Evolutionary conservation across 2,113 vertebrate species (phyloP).

Genomic region (Hydropotes inermis): DNA sequence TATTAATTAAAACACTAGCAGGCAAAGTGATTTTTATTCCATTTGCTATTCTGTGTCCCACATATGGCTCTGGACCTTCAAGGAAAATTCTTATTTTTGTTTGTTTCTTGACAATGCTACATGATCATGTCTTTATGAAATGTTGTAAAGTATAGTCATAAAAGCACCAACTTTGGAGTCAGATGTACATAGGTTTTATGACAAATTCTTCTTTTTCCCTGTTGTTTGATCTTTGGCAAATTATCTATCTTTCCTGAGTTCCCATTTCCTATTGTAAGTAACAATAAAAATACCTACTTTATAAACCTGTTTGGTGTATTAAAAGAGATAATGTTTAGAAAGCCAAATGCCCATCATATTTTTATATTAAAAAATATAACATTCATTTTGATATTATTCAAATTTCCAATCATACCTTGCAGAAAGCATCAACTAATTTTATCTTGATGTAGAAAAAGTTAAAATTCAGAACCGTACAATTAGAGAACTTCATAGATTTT

Average conservation of each 20-base stretch:
- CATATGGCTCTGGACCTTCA: neutral
- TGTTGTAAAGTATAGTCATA: neutral
- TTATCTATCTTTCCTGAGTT: neutral
- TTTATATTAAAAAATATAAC: neutral
- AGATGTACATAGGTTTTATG: neutral
- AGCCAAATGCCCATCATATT: neutral
- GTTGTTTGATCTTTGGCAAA: neutral
- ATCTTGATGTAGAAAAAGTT: neutral
- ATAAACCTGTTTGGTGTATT: neutral
- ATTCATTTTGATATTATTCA: neutral
- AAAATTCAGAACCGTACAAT: neutral
- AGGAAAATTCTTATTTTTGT: neutral
- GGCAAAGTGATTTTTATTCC: neutral
- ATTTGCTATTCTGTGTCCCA: neutral
- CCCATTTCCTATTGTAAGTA: neutral
- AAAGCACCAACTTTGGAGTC: neutral
- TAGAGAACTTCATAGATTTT: neutral
- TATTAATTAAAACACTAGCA: neutral
- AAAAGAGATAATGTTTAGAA: neutral
- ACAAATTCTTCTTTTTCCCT: neutral
- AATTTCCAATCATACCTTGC: neutral
- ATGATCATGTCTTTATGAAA: neutral
- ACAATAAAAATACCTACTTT: neutral
- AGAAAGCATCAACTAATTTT: neutral
- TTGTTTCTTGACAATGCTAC: neutral